These are phyloP conservation scores for Lerista edwardsae DNA, from an alignment of 2,797 vertebrate species.

Conservation along the genomic window DNA sequence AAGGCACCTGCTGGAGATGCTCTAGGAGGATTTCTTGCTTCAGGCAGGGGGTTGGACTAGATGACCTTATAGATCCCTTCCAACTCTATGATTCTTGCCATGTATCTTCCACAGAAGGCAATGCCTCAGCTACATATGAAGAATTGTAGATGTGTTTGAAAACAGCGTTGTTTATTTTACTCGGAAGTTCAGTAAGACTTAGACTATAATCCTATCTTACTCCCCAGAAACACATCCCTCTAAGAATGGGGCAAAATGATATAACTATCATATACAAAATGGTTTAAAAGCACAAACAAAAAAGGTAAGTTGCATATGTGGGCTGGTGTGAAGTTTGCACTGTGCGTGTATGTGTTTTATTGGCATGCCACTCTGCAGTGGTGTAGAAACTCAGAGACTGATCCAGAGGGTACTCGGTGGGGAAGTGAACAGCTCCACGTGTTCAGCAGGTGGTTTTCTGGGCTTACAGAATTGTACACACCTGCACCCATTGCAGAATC, in stretches of 20 bases:
- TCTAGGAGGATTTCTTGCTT: no score
- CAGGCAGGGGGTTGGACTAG: no score
- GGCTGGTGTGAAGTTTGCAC: neutral
- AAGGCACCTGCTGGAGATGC: no score
- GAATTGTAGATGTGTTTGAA: no score
- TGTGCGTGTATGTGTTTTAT: neutral
- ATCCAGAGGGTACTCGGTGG: neutral
- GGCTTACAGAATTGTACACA: neutral
- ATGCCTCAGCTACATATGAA: neutral
- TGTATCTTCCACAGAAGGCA: slow-evolving; percentile 8
- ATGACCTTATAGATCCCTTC: no score
- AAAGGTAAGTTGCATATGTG: neutral
- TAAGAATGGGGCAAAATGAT: neutral
- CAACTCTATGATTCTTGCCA: no score
- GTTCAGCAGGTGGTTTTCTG: neutral
- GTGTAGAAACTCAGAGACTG: neutral
- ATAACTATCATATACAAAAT: neutral
- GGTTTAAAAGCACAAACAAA: neutral
- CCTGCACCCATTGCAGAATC: neutral
- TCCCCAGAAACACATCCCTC: no score
- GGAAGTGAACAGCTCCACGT: neutral
- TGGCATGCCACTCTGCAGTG: neutral
- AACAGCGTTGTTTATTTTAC: no score
- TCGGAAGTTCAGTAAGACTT: no score
- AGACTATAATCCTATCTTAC: no score